Evolutionary conservation across 2,888 invertebrate species (phyloP), one percentile per base, ranked within the genome.

Genomic region (Macaria liturata): DNA sequence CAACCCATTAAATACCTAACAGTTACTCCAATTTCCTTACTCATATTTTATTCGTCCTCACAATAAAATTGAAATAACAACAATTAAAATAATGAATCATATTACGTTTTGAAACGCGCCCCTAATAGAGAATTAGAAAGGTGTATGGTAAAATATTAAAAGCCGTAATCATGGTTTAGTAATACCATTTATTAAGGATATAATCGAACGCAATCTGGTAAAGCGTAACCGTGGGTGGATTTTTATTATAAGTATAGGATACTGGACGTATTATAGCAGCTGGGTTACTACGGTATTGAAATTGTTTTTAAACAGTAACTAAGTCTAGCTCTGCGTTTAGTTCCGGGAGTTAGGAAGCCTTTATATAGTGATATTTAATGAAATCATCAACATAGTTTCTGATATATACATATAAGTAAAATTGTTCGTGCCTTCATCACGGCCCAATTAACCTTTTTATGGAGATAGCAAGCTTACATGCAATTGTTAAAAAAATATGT

Each of bases 211-310:
- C 70, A 67, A 71, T 71, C 65, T 69, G 59, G 47, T 7, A 7
- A 4, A 37, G 5, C 61, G 67, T 76, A 70, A 75, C 71, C 71
- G 73, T 76, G 75, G 75, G 76, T 79, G 74, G 61, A 61, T 65
- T 69, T 68, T 75, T 70, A 72, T 71, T 70, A 74, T 48, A 42
- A 51, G 6, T 44, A 51, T 44, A 51, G 44, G 43, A 49, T 49
- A n/a, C 20, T 43, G 9, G 3, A n/a, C 39, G 39, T 20, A 37
- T 37, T 6, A 37, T 37, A 37, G 34, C 5, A 37, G 34, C 6
- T n/a, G n/a, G 42, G 42, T 5, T 42, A 8, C 42, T 42, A 42
- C 42, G 20, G 20, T 20, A 2, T 20, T 20, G 20, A 20, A 20
- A 20, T 20, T 20, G 20, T 20, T 20, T 20, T 20, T 20, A 20